phyloP scores from a whole-genome alignment of 2,888 invertebrate genomes.

The Tanytarsus gracilentus region DNA sequence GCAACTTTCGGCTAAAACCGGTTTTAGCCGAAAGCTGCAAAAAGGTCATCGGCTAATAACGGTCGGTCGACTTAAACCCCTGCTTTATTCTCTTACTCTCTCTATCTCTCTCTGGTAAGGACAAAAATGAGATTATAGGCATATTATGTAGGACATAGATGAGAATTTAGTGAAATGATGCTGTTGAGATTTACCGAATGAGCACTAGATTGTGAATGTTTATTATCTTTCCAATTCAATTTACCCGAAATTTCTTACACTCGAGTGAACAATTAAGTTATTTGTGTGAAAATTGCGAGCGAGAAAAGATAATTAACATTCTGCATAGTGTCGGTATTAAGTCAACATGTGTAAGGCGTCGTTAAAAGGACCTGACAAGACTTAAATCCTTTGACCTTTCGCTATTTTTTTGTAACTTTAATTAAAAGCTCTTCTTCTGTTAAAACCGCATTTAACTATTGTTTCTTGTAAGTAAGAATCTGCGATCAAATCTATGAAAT shows the following conservation, averaged over 20 bases:
- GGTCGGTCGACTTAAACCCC: no score
- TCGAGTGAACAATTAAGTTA: not conserved
- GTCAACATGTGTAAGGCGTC: not conserved
- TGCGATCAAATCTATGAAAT: no score
- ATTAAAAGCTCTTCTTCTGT: constrained; percentile 10
- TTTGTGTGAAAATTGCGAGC: not conserved
- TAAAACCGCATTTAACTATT: no score
- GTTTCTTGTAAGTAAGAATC: no score
- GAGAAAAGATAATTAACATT: constrained; percentile 8
- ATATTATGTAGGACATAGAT: not conserved
- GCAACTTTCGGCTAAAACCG: no score
- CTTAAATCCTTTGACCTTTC: constrained; percentile 7
- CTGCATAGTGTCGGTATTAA: not conserved
- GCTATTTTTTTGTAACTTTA: not conserved
- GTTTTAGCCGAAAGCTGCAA: no score
- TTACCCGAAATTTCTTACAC: no score
- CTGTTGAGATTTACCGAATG: not conserved
- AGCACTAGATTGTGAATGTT: no score
- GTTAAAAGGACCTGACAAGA: constrained; percentile 8
- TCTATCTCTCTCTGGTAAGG: not conserved
- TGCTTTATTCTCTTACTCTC: no score
- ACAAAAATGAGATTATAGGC: not conserved
- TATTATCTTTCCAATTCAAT: no score
- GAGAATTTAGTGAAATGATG: not conserved
- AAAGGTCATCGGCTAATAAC: no score